Percentiles rank a stretch among this genome's conserved stretches.
These are phyloP conservation scores for Lathronympha strigana DNA, from an alignment of 2,888 invertebrate species.

Conservation along the genomic window DNA sequence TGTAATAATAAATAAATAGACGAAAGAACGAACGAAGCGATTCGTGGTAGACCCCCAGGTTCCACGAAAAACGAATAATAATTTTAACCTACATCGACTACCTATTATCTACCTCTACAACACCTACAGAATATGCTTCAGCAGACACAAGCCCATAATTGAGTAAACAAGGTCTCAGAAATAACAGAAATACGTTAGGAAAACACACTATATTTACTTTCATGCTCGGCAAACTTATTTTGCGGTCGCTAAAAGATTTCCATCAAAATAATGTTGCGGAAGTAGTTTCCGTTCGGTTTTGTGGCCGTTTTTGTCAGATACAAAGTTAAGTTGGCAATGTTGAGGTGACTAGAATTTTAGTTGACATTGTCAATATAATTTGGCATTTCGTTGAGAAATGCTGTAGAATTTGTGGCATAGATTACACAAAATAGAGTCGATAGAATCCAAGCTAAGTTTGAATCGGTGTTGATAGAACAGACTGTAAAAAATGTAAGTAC, in stretches of 20 bases:
- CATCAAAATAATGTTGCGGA: neutral
- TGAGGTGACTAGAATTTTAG: constrained; percentile 2
- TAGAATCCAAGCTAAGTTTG: no score
- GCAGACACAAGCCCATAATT: constrained; percentile 1
- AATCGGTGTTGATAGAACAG: no score
- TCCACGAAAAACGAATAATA: no score
- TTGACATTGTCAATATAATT: neutral
- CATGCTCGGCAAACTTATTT: constrained; percentile 2
- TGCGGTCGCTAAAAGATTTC: constrained; percentile 4
- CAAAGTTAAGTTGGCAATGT: constrained; percentile 9
- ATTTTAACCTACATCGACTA: no score
- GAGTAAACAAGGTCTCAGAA: neutral
- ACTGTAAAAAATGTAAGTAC: no score
- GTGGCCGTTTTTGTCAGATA: neutral
- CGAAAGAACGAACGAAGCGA: no score
- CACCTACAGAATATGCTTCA: neutral
- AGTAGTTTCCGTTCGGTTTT: neutral
- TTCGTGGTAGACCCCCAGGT: no score
- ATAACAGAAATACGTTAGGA: constrained; percentile 6
- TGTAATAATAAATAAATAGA: no score
- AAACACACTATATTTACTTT: constrained; percentile 14
- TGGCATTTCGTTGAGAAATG: neutral
- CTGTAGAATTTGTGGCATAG: neutral
- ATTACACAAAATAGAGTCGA: no score
- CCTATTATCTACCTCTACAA: no score